Percentiles rank a stretch among this genome's conserved stretches.
These are phyloP conservation scores for Oligia fasciuncula DNA, from an alignment of 2,888 invertebrate genomes.

Conservation along the genomic window DNA sequence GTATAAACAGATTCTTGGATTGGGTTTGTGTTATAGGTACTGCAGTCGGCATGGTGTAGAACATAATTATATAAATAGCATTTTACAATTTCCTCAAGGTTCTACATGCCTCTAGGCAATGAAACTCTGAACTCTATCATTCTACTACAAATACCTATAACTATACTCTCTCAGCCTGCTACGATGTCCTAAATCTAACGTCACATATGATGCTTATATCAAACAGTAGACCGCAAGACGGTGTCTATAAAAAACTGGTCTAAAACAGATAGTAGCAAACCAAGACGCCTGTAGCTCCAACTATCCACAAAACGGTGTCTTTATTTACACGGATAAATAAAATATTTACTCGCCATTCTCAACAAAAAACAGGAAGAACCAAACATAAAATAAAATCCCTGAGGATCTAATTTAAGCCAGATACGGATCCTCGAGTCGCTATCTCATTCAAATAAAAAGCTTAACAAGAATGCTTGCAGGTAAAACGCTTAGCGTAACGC, in stretches of 20 bases:
- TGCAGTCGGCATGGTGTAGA: not conserved
- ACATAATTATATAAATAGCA: not conserved
- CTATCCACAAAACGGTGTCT: not conserved
- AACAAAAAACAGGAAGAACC: slow-evolving; percentile 38
- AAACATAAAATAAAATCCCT: slow-evolving; percentile 56
- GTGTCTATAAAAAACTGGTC: not conserved
- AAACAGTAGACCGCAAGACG: not conserved
- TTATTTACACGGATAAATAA: slow-evolving; percentile 45
- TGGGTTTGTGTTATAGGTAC: not conserved
- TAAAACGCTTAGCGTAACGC: slow-evolving; percentile 57
- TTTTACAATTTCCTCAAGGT: not conserved
- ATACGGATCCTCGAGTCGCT: slow-evolving; percentile 48
- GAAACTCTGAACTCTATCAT: not conserved
- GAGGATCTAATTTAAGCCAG: slow-evolving; percentile 58
- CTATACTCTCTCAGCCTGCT: not conserved
- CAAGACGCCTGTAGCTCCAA: not conserved
- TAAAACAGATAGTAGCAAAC: not conserved
- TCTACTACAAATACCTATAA: not conserved
- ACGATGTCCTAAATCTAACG: not conserved
- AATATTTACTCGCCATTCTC: slow-evolving; percentile 33
- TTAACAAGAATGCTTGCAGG: slow-evolving; percentile 63
- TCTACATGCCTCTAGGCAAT: not conserved
- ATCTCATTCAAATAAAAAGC: slow-evolving; percentile 60
- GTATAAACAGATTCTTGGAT: not conserved
- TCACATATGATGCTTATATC: not conserved